Percentiles rank a stretch among this genome's conserved stretches.
These are phyloP conservation scores for Paedocypris sp. DNA, from an alignment of 2,113 vertebrate genomes.

Conservation along the genomic window DNA sequence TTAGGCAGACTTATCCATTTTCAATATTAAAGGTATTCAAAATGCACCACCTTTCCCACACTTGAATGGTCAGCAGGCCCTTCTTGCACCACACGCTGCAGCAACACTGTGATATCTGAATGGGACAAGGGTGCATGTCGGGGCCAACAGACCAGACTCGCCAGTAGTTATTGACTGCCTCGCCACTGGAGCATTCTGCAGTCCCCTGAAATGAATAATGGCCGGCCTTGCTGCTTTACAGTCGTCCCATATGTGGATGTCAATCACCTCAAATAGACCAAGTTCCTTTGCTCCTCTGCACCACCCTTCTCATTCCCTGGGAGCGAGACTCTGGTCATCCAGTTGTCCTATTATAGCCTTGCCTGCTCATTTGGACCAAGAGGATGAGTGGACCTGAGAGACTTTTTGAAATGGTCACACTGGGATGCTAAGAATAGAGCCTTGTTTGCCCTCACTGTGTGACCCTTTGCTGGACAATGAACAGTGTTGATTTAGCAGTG, in stretches of 20 bases:
- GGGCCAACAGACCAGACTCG: constrained; percentile 11
- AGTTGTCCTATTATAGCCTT: constrained; percentile 49
- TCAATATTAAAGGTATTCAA: too few species aligned
- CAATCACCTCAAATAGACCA: constrained; percentile 48
- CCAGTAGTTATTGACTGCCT: constrained; percentile 26
- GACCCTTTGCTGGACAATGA: constrained; percentile 36
- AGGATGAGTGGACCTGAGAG: constrained; percentile 34
- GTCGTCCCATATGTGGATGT: constrained; percentile 55
- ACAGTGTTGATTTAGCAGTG: too few species aligned
- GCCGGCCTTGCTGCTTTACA: constrained; percentile 31
- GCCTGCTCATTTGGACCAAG: constrained; percentile 36
- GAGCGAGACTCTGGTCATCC: constrained; percentile 34
- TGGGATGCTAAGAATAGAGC: constrained; percentile 36
- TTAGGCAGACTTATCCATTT: too few species aligned
- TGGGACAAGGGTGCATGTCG: not conserved
- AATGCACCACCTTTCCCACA: too few species aligned
- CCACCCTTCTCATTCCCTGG: constrained; percentile 24
- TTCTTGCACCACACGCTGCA: too few species aligned
- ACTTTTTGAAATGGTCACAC: constrained; percentile 36
- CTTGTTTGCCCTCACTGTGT: constrained; percentile 15
- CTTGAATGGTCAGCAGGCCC: too few species aligned
- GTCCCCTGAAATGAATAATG: constrained; percentile 38
- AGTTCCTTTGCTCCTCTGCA: constrained; percentile 36
- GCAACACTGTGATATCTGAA: too few species aligned
- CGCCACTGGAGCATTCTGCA: constrained; percentile 30